Percentiles rank a stretch among this genome's conserved stretches.
Conservation (phyloP, 1,140 invertebrate genomes). For the Antheraea pernyi region DNA sequence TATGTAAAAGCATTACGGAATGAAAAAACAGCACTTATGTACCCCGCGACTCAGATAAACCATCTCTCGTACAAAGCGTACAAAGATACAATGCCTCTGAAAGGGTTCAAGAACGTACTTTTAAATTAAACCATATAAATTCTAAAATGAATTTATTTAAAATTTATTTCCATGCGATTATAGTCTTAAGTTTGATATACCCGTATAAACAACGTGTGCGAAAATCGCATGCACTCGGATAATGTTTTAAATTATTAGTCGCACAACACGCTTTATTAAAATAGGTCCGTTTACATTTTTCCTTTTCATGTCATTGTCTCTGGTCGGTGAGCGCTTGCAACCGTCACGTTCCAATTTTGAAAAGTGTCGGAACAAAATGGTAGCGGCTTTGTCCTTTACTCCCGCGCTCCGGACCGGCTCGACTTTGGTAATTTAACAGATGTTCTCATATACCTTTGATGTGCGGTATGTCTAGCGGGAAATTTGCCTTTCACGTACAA, state of each 20-base stretch:
- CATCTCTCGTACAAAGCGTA: conserved; percentile 76
- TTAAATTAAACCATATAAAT: conserved; percentile 70
- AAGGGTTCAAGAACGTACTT: conserved; percentile 79
- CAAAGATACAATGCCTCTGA: conserved; percentile 79
- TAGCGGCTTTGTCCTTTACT: conserved; percentile 67
- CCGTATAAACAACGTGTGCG: background rate
- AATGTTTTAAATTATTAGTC: conserved; percentile 61
- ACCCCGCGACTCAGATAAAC: conserved; percentile 76
- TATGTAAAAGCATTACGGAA: conserved; percentile 79
- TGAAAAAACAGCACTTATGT: conserved; percentile 79
- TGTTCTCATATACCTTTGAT: conserved; percentile 64
- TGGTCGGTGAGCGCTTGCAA: conserved; percentile 72
- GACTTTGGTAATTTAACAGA: conserved; percentile 73
- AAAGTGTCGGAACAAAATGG: conserved; percentile 79
- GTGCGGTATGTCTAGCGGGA: conserved; percentile 25
- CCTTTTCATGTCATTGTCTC: conserved; percentile 78
- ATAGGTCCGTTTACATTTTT: conserved; percentile 77
- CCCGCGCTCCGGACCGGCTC: conserved; percentile 50
- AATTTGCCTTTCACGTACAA: conserved; percentile 40
- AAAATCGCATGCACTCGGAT: conserved; percentile 39
- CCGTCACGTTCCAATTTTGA: conserved; percentile 79
- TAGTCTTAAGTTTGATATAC: conserved; percentile 30
- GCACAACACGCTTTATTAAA: conserved; percentile 64
- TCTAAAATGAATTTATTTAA: conserved; percentile 44
- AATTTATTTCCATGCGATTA: conserved; percentile 30